Evolutionary conservation across 2,797 vertebrate genomes (phyloP).

Genomic region (Gastrophryne carolinensis): DNA sequence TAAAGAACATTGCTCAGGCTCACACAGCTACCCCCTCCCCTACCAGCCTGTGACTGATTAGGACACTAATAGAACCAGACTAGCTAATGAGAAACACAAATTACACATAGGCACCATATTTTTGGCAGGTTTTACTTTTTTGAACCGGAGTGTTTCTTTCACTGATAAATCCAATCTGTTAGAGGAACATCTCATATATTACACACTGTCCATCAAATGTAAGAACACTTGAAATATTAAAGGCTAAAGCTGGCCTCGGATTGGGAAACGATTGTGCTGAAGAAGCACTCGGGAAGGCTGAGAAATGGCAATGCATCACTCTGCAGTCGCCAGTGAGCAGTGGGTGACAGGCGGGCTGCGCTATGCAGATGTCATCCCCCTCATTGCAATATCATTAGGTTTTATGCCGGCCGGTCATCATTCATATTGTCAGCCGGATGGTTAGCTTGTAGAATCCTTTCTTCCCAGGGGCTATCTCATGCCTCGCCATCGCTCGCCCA

Average conservation of each 20-base stretch:
- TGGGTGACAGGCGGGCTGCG: conserved; percentile 55
- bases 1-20: too few relatives aligned
- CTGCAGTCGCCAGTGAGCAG: conserved; percentile 54
- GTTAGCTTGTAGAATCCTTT: conserved; percentile 49
- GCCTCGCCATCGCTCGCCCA: conserved; percentile 52
- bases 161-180: conserved; percentile 14
- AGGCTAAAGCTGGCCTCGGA: not conserved
- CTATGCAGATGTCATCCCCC: conserved; percentile 60
- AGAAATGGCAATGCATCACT: conserved; percentile 23
- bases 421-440: conserved; percentile 58
- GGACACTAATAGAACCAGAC: too few relatives aligned
- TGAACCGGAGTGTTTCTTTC: not conserved
- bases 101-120: too few relatives aligned
- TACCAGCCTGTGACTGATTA: too few relatives aligned
- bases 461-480: conserved; percentile 49
- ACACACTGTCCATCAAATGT: conserved; percentile 18
- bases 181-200: not conserved
- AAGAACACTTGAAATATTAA: conserved; percentile 22
- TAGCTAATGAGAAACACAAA: too few relatives aligned
- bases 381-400: conserved; percentile 60
- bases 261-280: conserved; percentile 9
- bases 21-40: too few relatives aligned
- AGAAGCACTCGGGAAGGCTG: conserved; percentile 24
- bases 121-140: not conserved
- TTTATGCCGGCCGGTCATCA: conserved; percentile 57